Evolutionary conservation across 2,888 invertebrate species (phyloP).

Genomic region (Steinernema scapterisci): DNA sequence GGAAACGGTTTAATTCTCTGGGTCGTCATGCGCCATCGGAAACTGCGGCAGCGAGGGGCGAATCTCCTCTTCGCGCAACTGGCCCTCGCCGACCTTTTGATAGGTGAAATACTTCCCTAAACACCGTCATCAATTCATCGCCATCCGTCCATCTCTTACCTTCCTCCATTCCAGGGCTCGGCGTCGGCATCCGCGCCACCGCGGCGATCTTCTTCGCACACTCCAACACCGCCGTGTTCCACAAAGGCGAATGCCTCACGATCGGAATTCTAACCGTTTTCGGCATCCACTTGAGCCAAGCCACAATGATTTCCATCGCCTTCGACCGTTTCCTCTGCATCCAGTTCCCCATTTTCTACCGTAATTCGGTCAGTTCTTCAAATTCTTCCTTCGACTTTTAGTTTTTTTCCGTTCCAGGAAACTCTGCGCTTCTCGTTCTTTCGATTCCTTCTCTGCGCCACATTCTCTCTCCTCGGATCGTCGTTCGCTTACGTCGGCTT

Average conservation of each 20-base stretch:
- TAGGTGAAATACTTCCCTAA: background rate
- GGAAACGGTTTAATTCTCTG: conserved; percentile 2
- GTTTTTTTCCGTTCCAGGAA: conserved; percentile 1
- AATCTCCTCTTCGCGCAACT: conserved; percentile 5
- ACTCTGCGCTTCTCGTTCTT: background rate
- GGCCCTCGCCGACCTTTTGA: conserved; percentile 5
- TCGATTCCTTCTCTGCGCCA: background rate
- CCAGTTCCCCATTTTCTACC: background rate
- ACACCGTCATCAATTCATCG: too few species aligned
- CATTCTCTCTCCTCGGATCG: background rate
- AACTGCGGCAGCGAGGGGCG: background rate
- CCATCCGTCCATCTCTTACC: background rate
- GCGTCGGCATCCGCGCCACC: background rate
- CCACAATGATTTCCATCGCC: conserved; percentile 10
- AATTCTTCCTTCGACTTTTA: too few species aligned
- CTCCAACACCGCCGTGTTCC: background rate
- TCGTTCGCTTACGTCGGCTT: background rate
- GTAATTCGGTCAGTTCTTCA: background rate
- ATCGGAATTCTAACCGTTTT: background rate
- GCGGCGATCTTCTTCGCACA: background rate
- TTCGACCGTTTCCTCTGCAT: conserved; percentile 20
- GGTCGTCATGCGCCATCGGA: background rate
- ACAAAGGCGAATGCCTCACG: background rate
- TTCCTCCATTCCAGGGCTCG: background rate
- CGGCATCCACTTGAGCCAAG: conserved; percentile 6